Base-by-base conservation (phyloP, 2,113 vertebrate species). In the Phalacrocorax aristotelis region DNA sequence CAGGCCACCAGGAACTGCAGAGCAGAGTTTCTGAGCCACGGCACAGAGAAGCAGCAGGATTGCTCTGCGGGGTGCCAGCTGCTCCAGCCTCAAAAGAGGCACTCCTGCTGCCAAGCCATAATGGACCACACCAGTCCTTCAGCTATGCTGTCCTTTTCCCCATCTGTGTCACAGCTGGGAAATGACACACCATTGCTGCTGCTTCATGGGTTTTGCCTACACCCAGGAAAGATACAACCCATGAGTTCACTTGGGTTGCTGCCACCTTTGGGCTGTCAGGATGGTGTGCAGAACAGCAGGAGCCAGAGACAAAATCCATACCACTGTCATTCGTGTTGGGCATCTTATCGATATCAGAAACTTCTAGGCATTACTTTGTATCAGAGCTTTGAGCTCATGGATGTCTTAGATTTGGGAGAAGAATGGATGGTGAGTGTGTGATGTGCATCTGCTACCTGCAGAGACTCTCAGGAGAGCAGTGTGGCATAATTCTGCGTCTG, bases 401-500 rank as follows among this genome's bases (percentile, higher is more conserved):
- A 11, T 52, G 4, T 42, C 48, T 68, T 49, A 34, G 44, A 55
- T 44, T 36, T 74, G 26, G 89, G 34, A 93, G 60, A n/a, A 84
- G 26, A 74, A 54, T 4, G 20, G 51, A n/a, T 34, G 57, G 22
- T 62, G 44, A 68, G n/a, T 4, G 12, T 58, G 48, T 66, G 74
- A 38, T 66, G 26, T 14, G 9, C 27, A 27, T 46, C 72, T 80
- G 83, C 58, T 76, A n/a, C 69, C 46, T 72, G n/a, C 26, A 86
- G 34, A 61, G 13, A n/a, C 9, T 64, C 64, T 38, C 13, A 15
- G 52, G 51, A 80, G 49, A 83, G 42, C 36, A 21, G 32, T 44
- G 44, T 16, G 27, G 19, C 0, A 1, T 65, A 34, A 70, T 52
- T 40, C 58, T 74, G 40, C 0, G 0, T 46, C 74, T 80, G 30